phyloP scores from a whole-genome alignment of 2,888 invertebrate species.

The Eristalis arbustorum region DNA sequence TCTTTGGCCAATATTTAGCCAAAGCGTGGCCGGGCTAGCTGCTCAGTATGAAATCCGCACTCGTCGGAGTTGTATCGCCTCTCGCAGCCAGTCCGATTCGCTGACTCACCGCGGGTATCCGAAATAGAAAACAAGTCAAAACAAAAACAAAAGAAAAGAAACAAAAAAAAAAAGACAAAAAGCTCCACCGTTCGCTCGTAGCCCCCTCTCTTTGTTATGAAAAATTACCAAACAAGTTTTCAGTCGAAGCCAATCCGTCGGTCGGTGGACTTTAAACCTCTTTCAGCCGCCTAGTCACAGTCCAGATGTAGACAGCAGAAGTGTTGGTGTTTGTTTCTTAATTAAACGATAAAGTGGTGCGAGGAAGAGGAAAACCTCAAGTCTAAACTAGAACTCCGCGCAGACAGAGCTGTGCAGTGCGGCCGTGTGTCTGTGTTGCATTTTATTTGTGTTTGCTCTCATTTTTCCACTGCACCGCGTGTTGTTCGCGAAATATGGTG shows the following conservation, averaged over 20 bases:
- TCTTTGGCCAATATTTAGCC: slow-evolving; percentile 51
- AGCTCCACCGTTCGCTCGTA: slow-evolving; percentile 22
- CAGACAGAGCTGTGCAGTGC: not conserved
- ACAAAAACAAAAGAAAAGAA: slow-evolving; percentile 16
- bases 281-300: slow-evolving; percentile 9
- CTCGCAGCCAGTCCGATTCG: slow-evolving; percentile 17
- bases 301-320: slow-evolving; percentile 43
- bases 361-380: not conserved
- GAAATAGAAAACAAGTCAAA: slow-evolving; percentile 32
- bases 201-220: slow-evolving; percentile 57
- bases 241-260: slow-evolving; percentile 54
- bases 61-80: slow-evolving; percentile 73
- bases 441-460: not conserved
- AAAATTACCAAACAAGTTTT: slow-evolving; percentile 60
- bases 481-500: slow-evolving; percentile 15
- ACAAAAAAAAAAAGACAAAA: not conserved
- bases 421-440: not conserved
- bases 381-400: not conserved
- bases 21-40: slow-evolving; percentile 52
- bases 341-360: slow-evolving; percentile 16
- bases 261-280: slow-evolving; percentile 59
- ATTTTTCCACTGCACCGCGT: slow-evolving; percentile 6
- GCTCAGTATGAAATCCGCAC: slow-evolving; percentile 76
- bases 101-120: slow-evolving; percentile 16
- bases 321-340: slow-evolving; percentile 23